phyloP scores from a whole-genome alignment of 30 jellyfish, hydroid and myxozoan species.

The Turritopsis dohrnii region DNA sequence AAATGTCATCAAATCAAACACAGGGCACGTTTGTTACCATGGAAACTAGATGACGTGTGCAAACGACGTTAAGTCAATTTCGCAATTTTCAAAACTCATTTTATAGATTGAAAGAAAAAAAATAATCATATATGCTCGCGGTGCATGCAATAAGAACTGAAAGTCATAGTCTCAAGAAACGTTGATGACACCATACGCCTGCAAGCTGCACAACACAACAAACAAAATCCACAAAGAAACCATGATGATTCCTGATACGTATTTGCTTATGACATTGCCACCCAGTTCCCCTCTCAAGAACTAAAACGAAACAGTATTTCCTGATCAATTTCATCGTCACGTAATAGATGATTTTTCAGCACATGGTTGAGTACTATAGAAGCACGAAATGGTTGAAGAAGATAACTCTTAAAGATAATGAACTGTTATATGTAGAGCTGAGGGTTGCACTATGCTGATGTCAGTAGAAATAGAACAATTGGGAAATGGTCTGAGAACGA shows the following conservation, averaged over 20 bases:
- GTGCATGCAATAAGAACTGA: not conserved
- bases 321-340: not conserved
- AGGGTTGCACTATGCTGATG: no score
- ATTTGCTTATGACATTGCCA: conserved; percentile 48
- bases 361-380: not conserved
- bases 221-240: conserved; percentile 49
- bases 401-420: no score
- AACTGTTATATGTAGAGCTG: no score
- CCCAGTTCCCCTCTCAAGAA: conserved; percentile 75
- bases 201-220: conserved; percentile 45
- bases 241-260: conserved; percentile 54
- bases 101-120: not conserved
- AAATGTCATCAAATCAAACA: no score
- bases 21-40: no score
- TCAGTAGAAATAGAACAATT: no score
- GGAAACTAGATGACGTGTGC: no score
- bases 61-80: no score
- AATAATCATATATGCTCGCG: not conserved
- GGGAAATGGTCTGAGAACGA: no score
- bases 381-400: no score
- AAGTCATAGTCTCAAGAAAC: not conserved
- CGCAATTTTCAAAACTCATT: no score
- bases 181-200: conserved; percentile 47
- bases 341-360: not conserved
- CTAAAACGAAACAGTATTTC: conserved; percentile 14